phyloP scores from a whole-genome alignment of 2,797 vertebrate genomes.

The Spinibarbus caldwelli region DNA sequence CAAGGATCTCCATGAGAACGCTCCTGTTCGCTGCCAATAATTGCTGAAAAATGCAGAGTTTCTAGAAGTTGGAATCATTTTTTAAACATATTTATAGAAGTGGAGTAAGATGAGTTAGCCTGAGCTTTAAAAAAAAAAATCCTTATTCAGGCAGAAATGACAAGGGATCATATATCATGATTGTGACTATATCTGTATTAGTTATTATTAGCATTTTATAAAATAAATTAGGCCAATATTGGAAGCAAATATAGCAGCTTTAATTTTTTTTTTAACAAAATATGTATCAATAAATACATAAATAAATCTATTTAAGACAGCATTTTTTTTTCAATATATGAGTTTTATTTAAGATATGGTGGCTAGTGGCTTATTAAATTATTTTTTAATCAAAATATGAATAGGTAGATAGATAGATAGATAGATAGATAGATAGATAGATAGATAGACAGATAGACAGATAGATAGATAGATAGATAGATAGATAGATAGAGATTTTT shows the following conservation, averaged over 20 bases:
- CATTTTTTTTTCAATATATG: too few relatives aligned
- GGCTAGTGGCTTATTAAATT: too few relatives aligned
- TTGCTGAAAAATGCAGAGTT: constrained; percentile 33
- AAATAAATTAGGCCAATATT: neutral
- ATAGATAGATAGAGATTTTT: too few relatives aligned
- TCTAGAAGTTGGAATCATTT: constrained; percentile 15
- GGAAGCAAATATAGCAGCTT: neutral
- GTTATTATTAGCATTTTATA: neutral
- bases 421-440: too few relatives aligned
- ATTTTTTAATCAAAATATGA: too few relatives aligned
- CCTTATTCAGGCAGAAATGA: neutral
- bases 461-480: too few relatives aligned
- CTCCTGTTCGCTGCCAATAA: neutral
- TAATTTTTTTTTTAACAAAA: neutral
- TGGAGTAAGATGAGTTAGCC: neutral
- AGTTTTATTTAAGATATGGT: too few relatives aligned
- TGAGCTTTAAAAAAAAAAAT: neutral
- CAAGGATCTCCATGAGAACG: constrained; percentile 50
- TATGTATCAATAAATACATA: neutral
- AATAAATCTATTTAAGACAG: too few relatives aligned
- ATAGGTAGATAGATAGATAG: too few relatives aligned
- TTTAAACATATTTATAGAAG: constrained; percentile 1
- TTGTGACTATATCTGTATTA: neutral
- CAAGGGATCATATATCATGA: neutral
- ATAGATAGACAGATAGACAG: too few relatives aligned